Base-by-base conservation (phyloP, 2,797 vertebrate species). In the Sarcophilus harrisii region DNA sequence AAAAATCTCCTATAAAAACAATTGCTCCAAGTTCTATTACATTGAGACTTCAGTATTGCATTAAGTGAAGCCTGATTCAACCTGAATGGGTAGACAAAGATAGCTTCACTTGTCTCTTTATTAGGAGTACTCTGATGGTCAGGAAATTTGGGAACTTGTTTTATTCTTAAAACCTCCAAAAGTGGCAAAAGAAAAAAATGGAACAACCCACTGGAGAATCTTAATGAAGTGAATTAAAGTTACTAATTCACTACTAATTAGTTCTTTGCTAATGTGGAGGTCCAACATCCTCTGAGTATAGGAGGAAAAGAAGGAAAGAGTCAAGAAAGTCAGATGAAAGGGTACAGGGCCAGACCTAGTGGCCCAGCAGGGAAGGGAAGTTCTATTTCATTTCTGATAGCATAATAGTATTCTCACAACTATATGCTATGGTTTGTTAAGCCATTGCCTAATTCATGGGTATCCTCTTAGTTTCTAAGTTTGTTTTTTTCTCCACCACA, bases 101-200 rank as follows among this genome's bases (percentile, higher is more conserved):
- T 87, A 96, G 99, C 99, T 54, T 95, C 96, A 95, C 99, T 92
- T 0, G 99, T 99, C 96, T 98, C 97, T 62, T 99, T 99, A 0
- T 58, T 97, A 62, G 95, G 0, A 24, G 13, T 32, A n/a, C 94
- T 95, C 3, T 97, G 91, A 28, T 60, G 28, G 0, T 96, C 99
- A 99, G 96, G 98, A 97, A 93, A 99, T 93, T 4, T 98, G 97
- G 91, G 99, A 2, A 62, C 98, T 97, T 96, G 98, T 99, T 97
- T 87, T 98, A 93, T 99, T 99, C 10, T 97, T 99, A 98, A 99
- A 99, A 58, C 99, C 98, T 57, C 99, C 98, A 90, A 99, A 99
- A 81, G 99, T 99, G 94, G 99, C 99, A 97, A 99, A 99, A 28
- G 98, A 99, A 98, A 99, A 99, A 96, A 99, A 62, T 98, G 94